A percentile compares a stretch with the other conserved stretches of the same genome.
These are phyloP conservation scores for Brachionus sp. DNA, from an alignment of 1,140 invertebrate species.

Conservation along the genomic window DNA sequence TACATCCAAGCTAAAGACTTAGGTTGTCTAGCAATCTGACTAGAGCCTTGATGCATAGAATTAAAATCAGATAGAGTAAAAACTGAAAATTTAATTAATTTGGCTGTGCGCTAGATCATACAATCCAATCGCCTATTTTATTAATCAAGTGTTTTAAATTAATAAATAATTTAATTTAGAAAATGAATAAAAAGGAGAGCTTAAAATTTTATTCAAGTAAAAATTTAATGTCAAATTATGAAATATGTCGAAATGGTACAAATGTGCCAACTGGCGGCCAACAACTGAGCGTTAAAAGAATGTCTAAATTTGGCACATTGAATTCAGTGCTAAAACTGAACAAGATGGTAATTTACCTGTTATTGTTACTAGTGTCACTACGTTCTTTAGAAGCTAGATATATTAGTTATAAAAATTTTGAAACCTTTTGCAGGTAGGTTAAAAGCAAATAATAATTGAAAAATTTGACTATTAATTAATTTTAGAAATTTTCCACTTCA, in stretches of 20 bases:
- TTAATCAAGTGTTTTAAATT: neutral
- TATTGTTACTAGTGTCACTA: neutral
- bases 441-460: neutral
- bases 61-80: neutral
- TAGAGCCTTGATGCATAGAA: neutral
- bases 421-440: slow-evolving; percentile 1
- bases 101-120: neutral
- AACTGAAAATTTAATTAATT: neutral
- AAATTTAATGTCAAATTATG: neutral
- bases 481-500: slow-evolving; percentile 27
- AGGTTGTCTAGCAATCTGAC: neutral
- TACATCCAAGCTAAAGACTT: neutral
- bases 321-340: neutral
- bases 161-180: neutral
- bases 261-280: too few species aligned
- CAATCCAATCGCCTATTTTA: neutral
- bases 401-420: neutral
- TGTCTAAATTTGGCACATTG: neutral
- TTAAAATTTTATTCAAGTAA: neutral
- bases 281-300: too few species aligned
- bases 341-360: neutral
- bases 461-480: neutral
- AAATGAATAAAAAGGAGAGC: neutral
- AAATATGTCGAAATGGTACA: neutral
- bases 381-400: neutral